Evolutionary conservation across 2,888 invertebrate genomes (phyloP), one percentile per base, ranked within the genome.

Genomic region (Marronus borbonicus): DNA sequence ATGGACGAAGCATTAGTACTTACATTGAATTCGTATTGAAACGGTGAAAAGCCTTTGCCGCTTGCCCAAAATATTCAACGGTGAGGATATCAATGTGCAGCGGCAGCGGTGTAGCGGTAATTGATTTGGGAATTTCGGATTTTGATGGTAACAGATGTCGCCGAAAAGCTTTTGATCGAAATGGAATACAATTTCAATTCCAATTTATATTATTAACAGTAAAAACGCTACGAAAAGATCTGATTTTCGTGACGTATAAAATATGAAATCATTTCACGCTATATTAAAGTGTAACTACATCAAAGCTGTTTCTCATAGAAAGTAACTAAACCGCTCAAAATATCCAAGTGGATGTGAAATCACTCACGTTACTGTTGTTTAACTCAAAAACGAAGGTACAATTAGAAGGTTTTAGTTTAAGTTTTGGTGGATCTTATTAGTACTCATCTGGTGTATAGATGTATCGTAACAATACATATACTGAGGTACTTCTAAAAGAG

Each of bases 201-300:
- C 7, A 58, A 17, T 58, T 58, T 20, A 58, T 20, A 20, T 20
- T 7, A 58, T 58, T 58, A 20, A 20, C 20, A 58, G n/a, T 58
- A 58, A 20, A 58, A 20, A 20, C 1, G 55, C 14, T 14, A 62
- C 24, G 7, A 14, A 14, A 28, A 62, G 28, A 62, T 12, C 1
- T 62, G 2, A 14, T 31, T 14, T 31, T 36, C 14, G 17, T n/a
- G 31, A 62, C 12, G 28, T 62, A 28, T 31, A 12, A 28, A 62
- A 62, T 31, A 62, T 62, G 31, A 62, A 62, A 62, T 62, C 20
- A 62, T 62, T 62, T 62, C 62, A 62, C 31, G 62, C 31, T 62
- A 5, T 14, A 62, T 62, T 62, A 62, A 4, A 12, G 44, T 44
- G 12, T 44, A 39, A 8, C 5, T 39, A 44, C 14, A 31, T 62